Conservation (phyloP, 2,888 invertebrate genomes). For the Drosophila falleni region DNA sequence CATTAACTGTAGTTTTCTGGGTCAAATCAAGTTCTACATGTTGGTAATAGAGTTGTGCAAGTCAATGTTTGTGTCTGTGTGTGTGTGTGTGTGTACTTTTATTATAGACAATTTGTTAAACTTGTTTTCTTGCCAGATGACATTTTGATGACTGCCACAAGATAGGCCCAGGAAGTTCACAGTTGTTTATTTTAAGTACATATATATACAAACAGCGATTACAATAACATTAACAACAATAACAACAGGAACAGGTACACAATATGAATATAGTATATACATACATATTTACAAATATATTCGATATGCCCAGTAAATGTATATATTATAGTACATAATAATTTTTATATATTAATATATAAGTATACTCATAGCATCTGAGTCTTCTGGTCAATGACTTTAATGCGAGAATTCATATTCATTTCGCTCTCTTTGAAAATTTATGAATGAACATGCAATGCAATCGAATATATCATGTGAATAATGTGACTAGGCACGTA, state of each 20-base stretch:
- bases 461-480: conserved; percentile 18
- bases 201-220: conserved; percentile 9
- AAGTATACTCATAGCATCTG: background rate
- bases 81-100: conserved; percentile 23
- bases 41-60: background rate
- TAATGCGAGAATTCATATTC: conserved; percentile 6
- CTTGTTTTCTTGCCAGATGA: conserved; percentile 43
- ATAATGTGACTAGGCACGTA: conserved; percentile 21
- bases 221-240: conserved; percentile 8
- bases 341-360: background rate
- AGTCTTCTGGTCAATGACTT: conserved; percentile 41
- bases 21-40: conserved; percentile 8
- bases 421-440: conserved; percentile 3
- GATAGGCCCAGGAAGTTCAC: conserved; percentile 50
- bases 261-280: background rate
- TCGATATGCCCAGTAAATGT: background rate
- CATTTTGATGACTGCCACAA: conserved; percentile 45
- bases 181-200: conserved; percentile 24
- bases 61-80: background rate
- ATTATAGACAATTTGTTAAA: conserved; percentile 43
- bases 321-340: background rate
- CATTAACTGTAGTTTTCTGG: conserved; percentile 15
- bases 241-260: conserved; percentile 18
- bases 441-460: conserved; percentile 47
- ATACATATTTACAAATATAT: background rate